A percentile compares a stretch with the other conserved stretches of the same genome.
These are phyloP conservation scores for Bilobella aurantiaca DNA, from an alignment of 1,140 invertebrate genomes.

Conservation along the genomic window DNA sequence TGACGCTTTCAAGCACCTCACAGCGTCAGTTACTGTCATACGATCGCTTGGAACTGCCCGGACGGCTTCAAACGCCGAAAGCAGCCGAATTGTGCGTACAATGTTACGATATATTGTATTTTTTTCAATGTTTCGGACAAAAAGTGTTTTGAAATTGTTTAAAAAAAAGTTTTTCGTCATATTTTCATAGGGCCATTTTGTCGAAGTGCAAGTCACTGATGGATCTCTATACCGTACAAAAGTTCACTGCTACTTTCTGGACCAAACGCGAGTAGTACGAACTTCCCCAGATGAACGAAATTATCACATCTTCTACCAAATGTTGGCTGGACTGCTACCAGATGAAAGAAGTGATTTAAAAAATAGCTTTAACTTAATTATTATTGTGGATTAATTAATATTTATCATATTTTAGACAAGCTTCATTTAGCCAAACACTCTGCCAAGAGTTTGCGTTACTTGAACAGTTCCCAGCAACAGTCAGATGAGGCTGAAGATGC, in stretches of 20 bases:
- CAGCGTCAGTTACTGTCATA: constrained; percentile 85
- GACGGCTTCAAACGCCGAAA: constrained; percentile 79
- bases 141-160: too few species aligned
- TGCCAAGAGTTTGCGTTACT: constrained; percentile 64
- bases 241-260: constrained; percentile 89
- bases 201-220: constrained; percentile 92
- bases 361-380: neutral
- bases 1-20: constrained; percentile 90
- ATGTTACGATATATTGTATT: neutral
- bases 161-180: constrained; percentile 6
- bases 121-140: neutral
- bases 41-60: constrained; percentile 81
- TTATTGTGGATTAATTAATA: neutral
- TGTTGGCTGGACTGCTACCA: constrained; percentile 74
- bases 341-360: constrained; percentile 62
- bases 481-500: constrained; percentile 69
- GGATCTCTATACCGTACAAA: constrained; percentile 87
- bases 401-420: constrained; percentile 45
- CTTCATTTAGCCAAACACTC: constrained; percentile 70
- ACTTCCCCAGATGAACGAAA: constrained; percentile 80
- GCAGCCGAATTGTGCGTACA: constrained; percentile 74
- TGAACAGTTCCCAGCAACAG: constrained; percentile 53
- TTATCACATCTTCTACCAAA: constrained; percentile 96
- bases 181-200: constrained; percentile 74
- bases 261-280: constrained; percentile 80